These are phyloP conservation scores for Nycticebus coucang DNA, from an alignment of 2,113 vertebrate species.

Conservation along the genomic window DNA sequence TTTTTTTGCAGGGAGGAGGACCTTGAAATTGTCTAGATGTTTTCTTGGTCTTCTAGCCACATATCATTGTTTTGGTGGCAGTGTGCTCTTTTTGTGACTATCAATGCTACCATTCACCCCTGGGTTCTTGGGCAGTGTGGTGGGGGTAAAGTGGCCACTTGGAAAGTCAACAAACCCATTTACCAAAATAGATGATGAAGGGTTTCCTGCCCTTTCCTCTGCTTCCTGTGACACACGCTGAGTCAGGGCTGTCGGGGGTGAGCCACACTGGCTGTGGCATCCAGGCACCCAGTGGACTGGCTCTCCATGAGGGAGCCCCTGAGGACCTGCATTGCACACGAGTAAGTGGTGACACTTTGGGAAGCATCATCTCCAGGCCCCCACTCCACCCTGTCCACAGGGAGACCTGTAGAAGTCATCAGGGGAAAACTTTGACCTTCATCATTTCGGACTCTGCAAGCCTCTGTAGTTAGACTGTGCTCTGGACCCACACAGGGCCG, in stretches of 20 bases:
- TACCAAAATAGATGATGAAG: neutral
- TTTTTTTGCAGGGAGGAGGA: neutral
- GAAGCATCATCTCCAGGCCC: neutral
- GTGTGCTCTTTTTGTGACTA: neutral
- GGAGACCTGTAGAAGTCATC: neutral
- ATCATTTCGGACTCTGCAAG: neutral
- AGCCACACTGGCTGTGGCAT: neutral
- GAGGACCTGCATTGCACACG: neutral
- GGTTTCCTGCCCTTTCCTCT: neutral
- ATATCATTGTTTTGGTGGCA: neutral
- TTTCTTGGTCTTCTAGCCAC: neutral
- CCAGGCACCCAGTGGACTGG: neutral
- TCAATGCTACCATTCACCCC: neutral
- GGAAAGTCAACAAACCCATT: neutral
- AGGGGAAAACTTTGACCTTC: too few relatives aligned
- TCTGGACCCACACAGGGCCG: neutral
- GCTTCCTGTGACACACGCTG: neutral
- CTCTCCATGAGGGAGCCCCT: neutral
- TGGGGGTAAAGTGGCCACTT: neutral
- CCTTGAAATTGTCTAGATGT: neutral
- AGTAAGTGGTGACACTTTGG: neutral
- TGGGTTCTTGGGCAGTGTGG: neutral
- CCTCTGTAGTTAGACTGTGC: neutral
- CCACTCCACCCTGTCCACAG: fast-evolving
- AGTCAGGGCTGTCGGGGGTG: neutral